Conservation (phyloP, 1,140 invertebrate genomes). For the Cotesia vestalis region DNA sequence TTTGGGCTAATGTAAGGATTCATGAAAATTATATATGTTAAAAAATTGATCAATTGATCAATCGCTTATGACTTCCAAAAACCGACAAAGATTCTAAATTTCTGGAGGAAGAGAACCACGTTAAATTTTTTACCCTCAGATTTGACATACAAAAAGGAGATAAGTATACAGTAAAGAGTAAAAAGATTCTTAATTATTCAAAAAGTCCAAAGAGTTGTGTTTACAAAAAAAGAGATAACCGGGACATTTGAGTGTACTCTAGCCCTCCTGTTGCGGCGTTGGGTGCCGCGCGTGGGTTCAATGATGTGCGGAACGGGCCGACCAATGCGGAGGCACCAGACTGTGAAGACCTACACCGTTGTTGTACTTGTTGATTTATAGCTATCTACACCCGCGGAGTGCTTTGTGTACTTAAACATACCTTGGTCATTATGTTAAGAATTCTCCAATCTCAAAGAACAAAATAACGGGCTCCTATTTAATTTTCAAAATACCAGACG, state of each 20-base stretch:
- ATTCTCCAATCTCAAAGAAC: too few relatives aligned
- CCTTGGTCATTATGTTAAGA: not conserved
- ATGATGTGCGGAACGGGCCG: slow-evolving; percentile 21
- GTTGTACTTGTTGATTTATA: slow-evolving; percentile 49
- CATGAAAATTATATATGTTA: too few relatives aligned
- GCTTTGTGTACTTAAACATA: slow-evolving; percentile 32
- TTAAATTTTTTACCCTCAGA: too few relatives aligned
- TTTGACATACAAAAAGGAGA: too few relatives aligned
- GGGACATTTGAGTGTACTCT: not conserved
- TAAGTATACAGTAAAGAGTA: not conserved
- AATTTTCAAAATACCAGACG: too few relatives aligned
- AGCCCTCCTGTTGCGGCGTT: not conserved
- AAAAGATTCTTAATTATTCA: not conserved
- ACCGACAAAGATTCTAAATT: too few relatives aligned
- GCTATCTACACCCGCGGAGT: slow-evolving; percentile 39
- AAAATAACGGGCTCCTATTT: too few relatives aligned
- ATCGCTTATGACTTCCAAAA: too few relatives aligned
- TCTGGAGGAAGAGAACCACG: too few relatives aligned
- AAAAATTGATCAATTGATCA: too few relatives aligned
- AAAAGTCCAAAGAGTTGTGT: not conserved
- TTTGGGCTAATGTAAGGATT: too few relatives aligned
- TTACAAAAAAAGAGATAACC: not conserved
- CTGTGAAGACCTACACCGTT: slow-evolving; percentile 35
- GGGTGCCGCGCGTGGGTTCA: slow-evolving; percentile 13
- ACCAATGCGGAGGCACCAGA: slow-evolving; percentile 35